Conservation (phyloP, 2,797 vertebrate species). For the Phalloptychus januarius region DNA sequence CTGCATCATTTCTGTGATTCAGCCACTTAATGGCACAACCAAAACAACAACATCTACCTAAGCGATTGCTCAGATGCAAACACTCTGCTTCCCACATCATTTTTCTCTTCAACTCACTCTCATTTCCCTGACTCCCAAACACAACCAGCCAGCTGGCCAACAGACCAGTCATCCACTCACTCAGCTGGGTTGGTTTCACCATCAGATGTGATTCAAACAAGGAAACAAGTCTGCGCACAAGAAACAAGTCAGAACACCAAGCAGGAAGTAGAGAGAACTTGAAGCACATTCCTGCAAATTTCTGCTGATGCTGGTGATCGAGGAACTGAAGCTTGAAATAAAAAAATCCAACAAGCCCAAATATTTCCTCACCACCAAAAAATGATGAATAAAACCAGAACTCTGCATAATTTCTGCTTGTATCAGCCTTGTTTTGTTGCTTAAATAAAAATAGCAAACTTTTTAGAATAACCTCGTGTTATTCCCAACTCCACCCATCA, state of each 20-base stretch:
- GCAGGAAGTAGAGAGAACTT: neutral
- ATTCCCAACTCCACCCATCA: too few species aligned
- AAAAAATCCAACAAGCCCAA: slow-evolving; percentile 41
- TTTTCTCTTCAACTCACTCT: slow-evolving; percentile 29
- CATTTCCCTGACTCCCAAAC: slow-evolving; percentile 24
- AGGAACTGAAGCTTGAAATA: slow-evolving; percentile 47
- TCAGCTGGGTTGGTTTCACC: slow-evolving; percentile 7
- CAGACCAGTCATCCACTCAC: slow-evolving; percentile 14
- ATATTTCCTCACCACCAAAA: slow-evolving; percentile 38
- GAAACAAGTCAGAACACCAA: too few species aligned
- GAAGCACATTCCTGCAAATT: slow-evolving; percentile 28
- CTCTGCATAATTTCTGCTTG: neutral
- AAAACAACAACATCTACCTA: slow-evolving; percentile 35
- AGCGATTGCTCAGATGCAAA: slow-evolving; percentile 27
- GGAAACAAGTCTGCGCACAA: neutral
- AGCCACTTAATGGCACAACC: slow-evolving; percentile 31
- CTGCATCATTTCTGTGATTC: slow-evolving; percentile 51
- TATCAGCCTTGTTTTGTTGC: neutral
- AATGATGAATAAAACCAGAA: neutral
- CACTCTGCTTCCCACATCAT: slow-evolving; percentile 25
- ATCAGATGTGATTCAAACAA: neutral
- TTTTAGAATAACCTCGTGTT: too few species aligned
- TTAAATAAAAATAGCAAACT: neutral
- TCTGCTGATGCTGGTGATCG: slow-evolving; percentile 8
- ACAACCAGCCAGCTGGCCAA: slow-evolving; percentile 12